Conservation (phyloP, 2,888 invertebrate species). For the Meandrusa payeni region DNA sequence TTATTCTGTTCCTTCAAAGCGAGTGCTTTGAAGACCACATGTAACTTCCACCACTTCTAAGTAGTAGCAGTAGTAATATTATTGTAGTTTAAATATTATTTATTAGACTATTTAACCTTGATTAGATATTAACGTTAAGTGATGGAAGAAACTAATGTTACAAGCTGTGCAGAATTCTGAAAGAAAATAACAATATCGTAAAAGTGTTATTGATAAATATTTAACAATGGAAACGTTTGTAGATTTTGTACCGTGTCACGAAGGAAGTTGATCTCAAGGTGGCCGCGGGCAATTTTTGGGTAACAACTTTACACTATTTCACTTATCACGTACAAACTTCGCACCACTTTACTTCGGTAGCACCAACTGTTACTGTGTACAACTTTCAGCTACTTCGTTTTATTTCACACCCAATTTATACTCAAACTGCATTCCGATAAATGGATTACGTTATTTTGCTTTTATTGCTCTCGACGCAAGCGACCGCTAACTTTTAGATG, state of each 20-base stretch:
- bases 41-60: too few species aligned
- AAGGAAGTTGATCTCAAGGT: slow-evolving; percentile 43
- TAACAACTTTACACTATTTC: slow-evolving; percentile 26
- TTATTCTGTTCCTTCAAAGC: too few species aligned
- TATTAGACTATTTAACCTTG: too few species aligned
- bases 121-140: too few species aligned
- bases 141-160: too few species aligned
- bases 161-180: too few species aligned
- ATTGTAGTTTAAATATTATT: too few species aligned
- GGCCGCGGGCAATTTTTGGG: slow-evolving; percentile 38
- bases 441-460: slow-evolving; percentile 40
- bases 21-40: too few species aligned
- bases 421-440: slow-evolving; percentile 45
- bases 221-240: background rate
- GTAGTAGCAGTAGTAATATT: too few species aligned
- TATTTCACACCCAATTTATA: slow-evolving; percentile 66
- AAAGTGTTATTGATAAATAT: background rate
- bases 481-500: slow-evolving; percentile 25
- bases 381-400: slow-evolving; percentile 63
- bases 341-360: slow-evolving; percentile 24
- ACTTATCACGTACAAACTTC: slow-evolving; percentile 36
- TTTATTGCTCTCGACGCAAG: slow-evolving; percentile 32
- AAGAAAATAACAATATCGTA: too few species aligned
- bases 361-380: slow-evolving; percentile 44
- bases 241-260: slow-evolving; percentile 22